Base-by-base conservation (phyloP, 1,140 invertebrate genomes). In the Drosophila aff. region DNA sequence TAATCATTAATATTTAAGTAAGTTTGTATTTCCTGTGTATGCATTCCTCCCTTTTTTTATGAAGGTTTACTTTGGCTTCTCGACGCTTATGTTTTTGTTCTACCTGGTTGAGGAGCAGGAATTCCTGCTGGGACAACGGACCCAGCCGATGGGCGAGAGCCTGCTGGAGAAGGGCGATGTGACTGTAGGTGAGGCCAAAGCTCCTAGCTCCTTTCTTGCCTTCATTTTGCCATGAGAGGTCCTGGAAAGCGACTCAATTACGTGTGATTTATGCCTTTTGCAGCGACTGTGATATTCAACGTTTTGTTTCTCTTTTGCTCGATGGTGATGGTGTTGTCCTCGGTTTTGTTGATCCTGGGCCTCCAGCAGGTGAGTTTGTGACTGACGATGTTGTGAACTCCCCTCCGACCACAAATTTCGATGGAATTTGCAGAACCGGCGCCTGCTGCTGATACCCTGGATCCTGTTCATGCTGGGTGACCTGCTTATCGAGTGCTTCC, bases 271-370 rank as follows among this genome's bases (percentile, higher is more conserved):
- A 76, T 79, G 47, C 71, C 61, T 38, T 49, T 80, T 76, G 49
- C 79, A 92, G 90, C 76, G 66, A 91, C 85, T 91, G 89, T 92
- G 82, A 85, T 91, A 91, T 92, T 92, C 75, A 92, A 91, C 77
- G 64, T 92, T 65, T 86, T 92, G 73, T 82, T 90, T 63, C 84
- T 92, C 53, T 81, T 84, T 77, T 91, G 90, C 81, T 86, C 90
- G 13, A 60, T 91, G 71, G 73, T 91, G 52, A 83, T 91, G 73
- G 65, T 91, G 38, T 33, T 91, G 36, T 73, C 89, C 43, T 86
- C 90, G 28, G 33, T 91, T 4, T 41, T 92, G 38, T 16, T 91
- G 46, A 77, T 92, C 59, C 57, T 78, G 60, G 90, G 90, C 43
- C 67, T 91, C 41, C 87, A 61, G 21, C 69, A 79, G 67, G 87